These are phyloP conservation scores for Sturmia bella DNA, from an alignment of 2,888 invertebrate species.

Conservation along the genomic window DNA sequence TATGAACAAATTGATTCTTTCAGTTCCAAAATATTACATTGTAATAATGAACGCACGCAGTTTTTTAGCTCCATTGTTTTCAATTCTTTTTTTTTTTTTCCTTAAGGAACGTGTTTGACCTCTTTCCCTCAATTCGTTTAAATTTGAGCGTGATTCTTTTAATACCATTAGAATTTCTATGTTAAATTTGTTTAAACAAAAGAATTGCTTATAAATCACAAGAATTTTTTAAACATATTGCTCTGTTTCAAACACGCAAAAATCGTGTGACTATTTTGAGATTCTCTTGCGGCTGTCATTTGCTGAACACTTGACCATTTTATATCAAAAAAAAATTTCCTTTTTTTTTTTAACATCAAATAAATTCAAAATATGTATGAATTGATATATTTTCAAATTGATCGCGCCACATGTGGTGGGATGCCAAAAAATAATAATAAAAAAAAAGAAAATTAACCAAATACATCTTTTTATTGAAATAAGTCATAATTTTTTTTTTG, in stretches of 20 bases:
- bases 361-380: constrained; percentile 46
- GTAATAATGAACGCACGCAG: too few relatives aligned
- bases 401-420: constrained; percentile 57
- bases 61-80: too few relatives aligned
- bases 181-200: constrained; percentile 18
- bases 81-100: too few relatives aligned
- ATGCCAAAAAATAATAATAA: constrained; percentile 49
- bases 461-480: not conserved
- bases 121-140: not conserved
- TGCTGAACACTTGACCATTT: constrained; percentile 65
- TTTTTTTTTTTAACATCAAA: constrained; percentile 7
- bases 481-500: constrained; percentile 27
- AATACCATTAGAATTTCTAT: constrained; percentile 43
- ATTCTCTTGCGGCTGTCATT: constrained; percentile 28
- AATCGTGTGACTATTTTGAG: constrained; percentile 17
- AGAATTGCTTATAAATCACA: constrained; percentile 52
- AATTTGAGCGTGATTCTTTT: constrained; percentile 1
- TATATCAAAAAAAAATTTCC: constrained; percentile 54
- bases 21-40: too few relatives aligned
- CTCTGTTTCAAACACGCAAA: constrained; percentile 47
- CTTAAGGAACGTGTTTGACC: not conserved
- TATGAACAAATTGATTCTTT: too few relatives aligned
- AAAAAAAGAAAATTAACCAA: constrained; percentile 12
- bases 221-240: constrained; percentile 43
- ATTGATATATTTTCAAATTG: constrained; percentile 69